Conservation (phyloP, 2,113 vertebrate species). For the western clawed frog (Xenopus tropicalis) region UCB_Xtro_10.0 CM004443.2:143043501-143044000, state of each 20-base stretch:
- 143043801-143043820: slow-evolving; percentile 61
- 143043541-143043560: no score
- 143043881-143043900: slow-evolving; percentile 54
- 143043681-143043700: slow-evolving; percentile 56
- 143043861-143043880: slow-evolving; percentile 57
- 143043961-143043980: no score
- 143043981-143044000: no score
- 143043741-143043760: not conserved
- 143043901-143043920: not conserved
- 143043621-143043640: slow-evolving; percentile 63
- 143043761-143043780: not conserved
- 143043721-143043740: not conserved
- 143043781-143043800: slow-evolving; percentile 70
- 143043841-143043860: slow-evolving; percentile 60
- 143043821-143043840: slow-evolving; percentile 61
- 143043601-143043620: slow-evolving; percentile 51
- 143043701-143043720: not conserved
- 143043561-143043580: slow-evolving; percentile 43
- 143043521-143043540: no score
- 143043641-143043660: slow-evolving; percentile 66
- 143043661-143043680: slow-evolving; percentile 65
- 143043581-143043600: slow-evolving; percentile 68
- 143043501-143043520: no score
- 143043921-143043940: not conserved
- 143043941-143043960: not conserved